phyloP scores from a whole-genome alignment of 1,140 invertebrate genomes.

The Tribolium castaneum region DNA sequence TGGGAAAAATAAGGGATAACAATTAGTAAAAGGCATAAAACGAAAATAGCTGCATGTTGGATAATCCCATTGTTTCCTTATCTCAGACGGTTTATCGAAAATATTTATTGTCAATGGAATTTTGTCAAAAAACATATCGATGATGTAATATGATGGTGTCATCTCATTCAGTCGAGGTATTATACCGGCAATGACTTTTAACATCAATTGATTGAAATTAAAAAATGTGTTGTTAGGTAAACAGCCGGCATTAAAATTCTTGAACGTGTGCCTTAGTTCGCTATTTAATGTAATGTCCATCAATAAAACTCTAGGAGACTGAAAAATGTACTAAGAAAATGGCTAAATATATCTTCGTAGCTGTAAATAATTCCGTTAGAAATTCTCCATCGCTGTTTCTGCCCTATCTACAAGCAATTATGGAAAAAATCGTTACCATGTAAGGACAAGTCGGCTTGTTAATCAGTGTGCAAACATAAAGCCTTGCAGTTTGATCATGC shows the following conservation, averaged over 20 bases:
- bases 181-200: neutral
- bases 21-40: too few relatives aligned
- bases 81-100: neutral
- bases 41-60: too few relatives aligned
- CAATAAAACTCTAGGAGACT: neutral
- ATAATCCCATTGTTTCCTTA: neutral
- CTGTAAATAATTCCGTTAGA: neutral
- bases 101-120: neutral
- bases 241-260: neutral
- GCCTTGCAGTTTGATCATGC: neutral
- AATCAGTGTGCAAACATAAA: neutral
- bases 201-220: neutral
- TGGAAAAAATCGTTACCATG: neutral
- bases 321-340: neutral
- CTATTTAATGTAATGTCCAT: neutral
- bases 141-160: neutral
- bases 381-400: neutral
- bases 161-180: neutral
- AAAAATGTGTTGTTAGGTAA: neutral
- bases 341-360: neutral
- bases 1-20: neutral
- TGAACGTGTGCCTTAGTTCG: neutral
- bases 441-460: neutral
- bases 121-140: neutral
- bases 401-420: neutral